Percentiles rank a stretch among this genome's conserved stretches.
Evolutionary conservation across 2,113 vertebrate species (phyloP).

Genomic region (Cariama cristata): DNA sequence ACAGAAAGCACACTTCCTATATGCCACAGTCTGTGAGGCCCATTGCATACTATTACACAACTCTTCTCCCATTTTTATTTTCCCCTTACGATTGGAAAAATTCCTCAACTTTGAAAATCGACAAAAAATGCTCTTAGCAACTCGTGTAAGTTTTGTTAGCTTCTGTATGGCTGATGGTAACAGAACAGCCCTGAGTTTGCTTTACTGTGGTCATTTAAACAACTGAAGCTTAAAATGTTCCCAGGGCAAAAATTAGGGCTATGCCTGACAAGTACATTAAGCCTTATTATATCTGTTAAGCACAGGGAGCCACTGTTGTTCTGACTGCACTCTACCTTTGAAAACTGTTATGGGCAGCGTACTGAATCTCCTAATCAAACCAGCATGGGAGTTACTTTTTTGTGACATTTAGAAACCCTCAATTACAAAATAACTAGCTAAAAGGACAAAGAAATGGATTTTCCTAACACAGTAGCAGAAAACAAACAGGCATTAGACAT

Average conservation of each 20-base stretch:
- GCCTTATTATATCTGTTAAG: slow-evolving; percentile 24
- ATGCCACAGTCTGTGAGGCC: background rate
- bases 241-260: slow-evolving; percentile 16
- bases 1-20: background rate
- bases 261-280: slow-evolving; percentile 13
- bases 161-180: background rate
- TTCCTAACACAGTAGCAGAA: background rate
- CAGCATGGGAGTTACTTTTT: background rate
- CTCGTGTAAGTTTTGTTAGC: background rate
- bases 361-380: background rate
- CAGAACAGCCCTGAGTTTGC: background rate
- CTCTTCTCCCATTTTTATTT: background rate
- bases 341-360: background rate
- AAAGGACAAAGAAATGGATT: background rate
- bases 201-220: background rate
- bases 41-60: background rate
- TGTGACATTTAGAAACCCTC: slow-evolving; percentile 12
- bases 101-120: background rate
- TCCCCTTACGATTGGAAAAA: background rate
- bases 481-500: background rate
- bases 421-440: slow-evolving; percentile 6
- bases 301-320: background rate
- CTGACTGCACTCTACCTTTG: background rate
- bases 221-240: slow-evolving; percentile 1
- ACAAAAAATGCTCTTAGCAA: background rate